A percentile compares a stretch with the other conserved stretches of the same genome.
Evolutionary conservation across 2,888 invertebrate genomes (phyloP).

Genomic region (Machimus rusticus): DNA sequence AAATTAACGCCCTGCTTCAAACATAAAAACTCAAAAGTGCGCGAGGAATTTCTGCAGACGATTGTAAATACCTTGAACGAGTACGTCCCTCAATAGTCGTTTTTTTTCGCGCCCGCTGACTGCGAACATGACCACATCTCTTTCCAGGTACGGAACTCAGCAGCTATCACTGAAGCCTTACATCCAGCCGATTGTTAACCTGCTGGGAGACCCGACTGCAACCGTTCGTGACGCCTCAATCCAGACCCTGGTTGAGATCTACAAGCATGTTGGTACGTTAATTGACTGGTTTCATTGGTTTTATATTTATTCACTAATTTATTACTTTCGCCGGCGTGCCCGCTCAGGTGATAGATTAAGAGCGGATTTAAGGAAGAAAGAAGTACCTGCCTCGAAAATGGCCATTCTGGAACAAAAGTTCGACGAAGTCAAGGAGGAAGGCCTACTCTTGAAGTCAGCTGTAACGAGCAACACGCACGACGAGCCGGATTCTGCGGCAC

Average conservation of each 20-base stretch:
- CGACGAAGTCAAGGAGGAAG: constrained; percentile 83
- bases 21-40: constrained; percentile 92
- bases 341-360: constrained; percentile 76
- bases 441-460: constrained; percentile 80
- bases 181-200: constrained; percentile 81
- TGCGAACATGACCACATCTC: background rate
- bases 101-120: background rate
- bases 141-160: constrained; percentile 80
- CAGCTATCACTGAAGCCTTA: constrained; percentile 82
- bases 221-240: constrained; percentile 88
- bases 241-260: constrained; percentile 86
- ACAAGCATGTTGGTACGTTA: constrained; percentile 82
- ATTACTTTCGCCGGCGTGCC: background rate
- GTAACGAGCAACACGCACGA: constrained; percentile 59
- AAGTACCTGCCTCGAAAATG: constrained; percentile 77
- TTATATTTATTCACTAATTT: background rate
- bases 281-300: background rate
- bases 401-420: constrained; percentile 80
- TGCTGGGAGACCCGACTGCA: constrained; percentile 86
- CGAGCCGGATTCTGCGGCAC: constrained; percentile 64
- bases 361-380: constrained; percentile 80
- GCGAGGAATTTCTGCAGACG: constrained; percentile 86
- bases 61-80: constrained; percentile 83
- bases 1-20: constrained; percentile 73
- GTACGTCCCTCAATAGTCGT: constrained; percentile 65